These are phyloP conservation scores for Chlorodrepanis virens DNA, from an alignment of 2,113 vertebrate species.

Conservation along the genomic window DNA sequence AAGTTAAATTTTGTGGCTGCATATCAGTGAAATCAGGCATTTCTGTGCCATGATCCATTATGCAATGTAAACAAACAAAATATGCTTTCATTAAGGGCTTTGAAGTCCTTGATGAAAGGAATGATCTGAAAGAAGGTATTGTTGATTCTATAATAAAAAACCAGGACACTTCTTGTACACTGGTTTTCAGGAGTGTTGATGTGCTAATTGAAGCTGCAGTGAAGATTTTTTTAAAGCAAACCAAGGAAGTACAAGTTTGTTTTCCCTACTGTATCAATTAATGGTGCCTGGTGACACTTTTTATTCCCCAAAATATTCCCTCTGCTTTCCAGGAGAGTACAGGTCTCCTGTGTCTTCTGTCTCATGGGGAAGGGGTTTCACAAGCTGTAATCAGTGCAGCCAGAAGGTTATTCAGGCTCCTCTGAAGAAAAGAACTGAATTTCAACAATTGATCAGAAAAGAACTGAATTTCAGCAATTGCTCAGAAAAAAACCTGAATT, in stretches of 20 bases:
- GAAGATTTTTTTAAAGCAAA: not conserved
- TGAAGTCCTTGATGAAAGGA: constrained; percentile 43
- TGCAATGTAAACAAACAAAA: not conserved
- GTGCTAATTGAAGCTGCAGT: not conserved
- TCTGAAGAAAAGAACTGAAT: not conserved
- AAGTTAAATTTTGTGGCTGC: not conserved
- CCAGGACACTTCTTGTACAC: not conserved
- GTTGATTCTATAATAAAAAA: not conserved
- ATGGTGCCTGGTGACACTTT: not conserved
- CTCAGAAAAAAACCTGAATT: not conserved
- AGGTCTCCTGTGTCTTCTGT: not conserved
- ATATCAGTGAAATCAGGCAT: not conserved
- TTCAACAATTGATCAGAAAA: not conserved
- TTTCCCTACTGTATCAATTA: not conserved
- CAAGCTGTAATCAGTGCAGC: not conserved
- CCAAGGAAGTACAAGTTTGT: not conserved
- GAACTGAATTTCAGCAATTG: not conserved
- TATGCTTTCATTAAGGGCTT: not conserved
- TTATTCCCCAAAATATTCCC: not conserved
- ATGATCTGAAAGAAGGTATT: not conserved
- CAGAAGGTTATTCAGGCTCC: not conserved
- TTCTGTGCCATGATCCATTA: not conserved
- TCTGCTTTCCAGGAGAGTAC: not conserved
- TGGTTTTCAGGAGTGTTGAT: not conserved
- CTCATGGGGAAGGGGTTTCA: not conserved